A percentile compares a stretch with the other conserved stretches of the same genome.
Conservation (phyloP, 2,113 vertebrate genomes). For the Cynopterus brachyotis region DNA sequence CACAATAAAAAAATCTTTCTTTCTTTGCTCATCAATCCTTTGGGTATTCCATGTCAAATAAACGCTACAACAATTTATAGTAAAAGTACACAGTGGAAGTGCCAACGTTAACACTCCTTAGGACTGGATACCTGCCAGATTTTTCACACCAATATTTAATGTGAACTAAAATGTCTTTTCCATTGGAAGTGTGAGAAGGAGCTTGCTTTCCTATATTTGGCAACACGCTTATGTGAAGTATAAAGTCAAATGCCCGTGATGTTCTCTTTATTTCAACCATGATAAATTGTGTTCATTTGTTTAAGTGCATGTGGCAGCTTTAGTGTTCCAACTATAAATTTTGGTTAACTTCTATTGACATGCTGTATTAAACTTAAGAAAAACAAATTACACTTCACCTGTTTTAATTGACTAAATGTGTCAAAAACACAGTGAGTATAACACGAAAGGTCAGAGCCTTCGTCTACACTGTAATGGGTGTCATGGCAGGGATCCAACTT, state of each 20-base stretch:
- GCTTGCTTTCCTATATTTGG: constrained; percentile 95
- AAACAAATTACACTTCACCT: constrained; percentile 92
- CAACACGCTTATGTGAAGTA: constrained; percentile 86
- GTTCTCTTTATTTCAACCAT: constrained; percentile 88
- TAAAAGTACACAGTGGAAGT: constrained; percentile 94
- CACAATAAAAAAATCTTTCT: constrained; percentile 90
- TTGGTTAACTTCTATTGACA: constrained; percentile 91
- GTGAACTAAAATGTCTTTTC: constrained; percentile 91
- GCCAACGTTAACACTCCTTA: constrained; percentile 96
- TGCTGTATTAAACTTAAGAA: constrained; percentile 89
- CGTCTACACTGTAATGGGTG: constrained; percentile 91
- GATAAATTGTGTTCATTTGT: constrained; percentile 93
- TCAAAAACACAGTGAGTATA: constrained; percentile 90
- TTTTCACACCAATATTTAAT: constrained; percentile 93
- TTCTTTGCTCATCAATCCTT: constrained; percentile 91
- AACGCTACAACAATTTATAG: constrained; percentile 95
- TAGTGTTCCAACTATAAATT: constrained; percentile 94
- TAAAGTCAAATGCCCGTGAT: constrained; percentile 85
- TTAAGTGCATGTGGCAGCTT: constrained; percentile 92
- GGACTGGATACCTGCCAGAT: constrained; percentile 89
- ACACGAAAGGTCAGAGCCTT: constrained; percentile 85
- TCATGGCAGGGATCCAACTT: constrained; percentile 90
- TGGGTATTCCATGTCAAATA: constrained; percentile 94
- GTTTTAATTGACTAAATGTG: constrained; percentile 92
- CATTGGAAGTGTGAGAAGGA: constrained; percentile 91